Percentiles rank a stretch among this genome's conserved stretches.
Evolutionary conservation across 1,140 invertebrate genomes (phyloP).

Genomic region (Gonatopus flavifemur): DNA sequence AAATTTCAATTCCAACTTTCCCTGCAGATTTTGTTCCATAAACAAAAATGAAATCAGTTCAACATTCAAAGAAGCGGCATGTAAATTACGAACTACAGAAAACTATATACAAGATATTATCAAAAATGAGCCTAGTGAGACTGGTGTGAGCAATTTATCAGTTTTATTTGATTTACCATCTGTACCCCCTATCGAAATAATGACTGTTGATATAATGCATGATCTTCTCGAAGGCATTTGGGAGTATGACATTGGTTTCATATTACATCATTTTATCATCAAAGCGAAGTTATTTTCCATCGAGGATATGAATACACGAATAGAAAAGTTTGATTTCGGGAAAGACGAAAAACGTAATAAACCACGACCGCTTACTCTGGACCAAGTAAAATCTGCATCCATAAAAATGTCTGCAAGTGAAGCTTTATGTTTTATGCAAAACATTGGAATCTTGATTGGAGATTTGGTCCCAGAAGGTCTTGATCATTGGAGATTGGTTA

Average conservation of each 20-base stretch:
- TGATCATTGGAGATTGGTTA: neutral
- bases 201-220: conserved; percentile 17
- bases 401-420: conserved; percentile 5
- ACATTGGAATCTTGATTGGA: neutral
- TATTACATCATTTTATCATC: conserved; percentile 9
- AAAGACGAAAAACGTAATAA: neutral
- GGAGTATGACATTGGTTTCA: conserved; percentile 4
- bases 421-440: neutral
- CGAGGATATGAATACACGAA: conserved; percentile 1
- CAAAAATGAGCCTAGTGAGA: conserved; percentile 2
- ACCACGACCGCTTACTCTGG: neutral
- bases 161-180: conserved; percentile 11
- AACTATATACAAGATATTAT: conserved; percentile 11
- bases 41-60: conserved; percentile 5
- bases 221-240: too few species aligned
- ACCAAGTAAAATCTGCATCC: neutral
- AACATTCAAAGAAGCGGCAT: conserved; percentile 8
- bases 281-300: conserved; percentile 6
- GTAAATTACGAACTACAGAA: conserved; percentile 5
- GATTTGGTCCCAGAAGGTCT: neutral
- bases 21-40: conserved; percentile 12
- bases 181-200: conserved; percentile 7
- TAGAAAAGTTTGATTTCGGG: conserved; percentile 10
- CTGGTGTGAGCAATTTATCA: conserved; percentile 17
- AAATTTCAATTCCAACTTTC: conserved; percentile 7